Percentiles rank a stretch among this genome's conserved stretches.
These are phyloP conservation scores for Silurus aristotelis DNA, from an alignment of 2,797 vertebrate species.

Conservation along the genomic window DNA sequence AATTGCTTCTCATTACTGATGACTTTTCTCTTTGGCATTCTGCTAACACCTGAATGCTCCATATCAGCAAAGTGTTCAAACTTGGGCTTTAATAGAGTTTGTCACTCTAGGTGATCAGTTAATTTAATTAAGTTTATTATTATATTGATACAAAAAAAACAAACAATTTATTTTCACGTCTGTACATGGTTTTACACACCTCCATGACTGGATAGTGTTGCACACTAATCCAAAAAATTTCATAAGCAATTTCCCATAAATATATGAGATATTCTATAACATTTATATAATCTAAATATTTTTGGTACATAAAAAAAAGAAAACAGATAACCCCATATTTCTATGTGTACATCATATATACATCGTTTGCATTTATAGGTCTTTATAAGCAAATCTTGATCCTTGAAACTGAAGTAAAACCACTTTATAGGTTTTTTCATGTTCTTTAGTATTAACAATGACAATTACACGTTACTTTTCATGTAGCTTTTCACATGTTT, in stretches of 20 bases:
- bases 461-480: not conserved
- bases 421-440: not conserved
- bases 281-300: not conserved
- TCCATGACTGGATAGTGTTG: not conserved
- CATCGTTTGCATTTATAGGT: not conserved
- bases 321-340: not conserved
- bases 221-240: too few species aligned
- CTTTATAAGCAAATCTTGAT: not conserved
- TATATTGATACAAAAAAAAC: too few species aligned
- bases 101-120: too few species aligned
- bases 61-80: too few species aligned
- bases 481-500: not conserved
- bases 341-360: not conserved
- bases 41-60: too few species aligned
- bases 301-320: too few species aligned
- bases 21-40: too few species aligned
- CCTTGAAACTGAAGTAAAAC: not conserved
- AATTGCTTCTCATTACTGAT: too few species aligned
- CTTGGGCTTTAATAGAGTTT: too few species aligned
- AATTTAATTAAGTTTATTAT: too few species aligned
- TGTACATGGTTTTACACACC: not conserved
- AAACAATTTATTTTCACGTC: too few species aligned
- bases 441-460: not conserved
- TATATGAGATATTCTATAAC: not conserved
- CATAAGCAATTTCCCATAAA: not conserved